phyloP scores from a whole-genome alignment of 2,113 vertebrate species.

The Phalacrocorax carbo region DNA sequence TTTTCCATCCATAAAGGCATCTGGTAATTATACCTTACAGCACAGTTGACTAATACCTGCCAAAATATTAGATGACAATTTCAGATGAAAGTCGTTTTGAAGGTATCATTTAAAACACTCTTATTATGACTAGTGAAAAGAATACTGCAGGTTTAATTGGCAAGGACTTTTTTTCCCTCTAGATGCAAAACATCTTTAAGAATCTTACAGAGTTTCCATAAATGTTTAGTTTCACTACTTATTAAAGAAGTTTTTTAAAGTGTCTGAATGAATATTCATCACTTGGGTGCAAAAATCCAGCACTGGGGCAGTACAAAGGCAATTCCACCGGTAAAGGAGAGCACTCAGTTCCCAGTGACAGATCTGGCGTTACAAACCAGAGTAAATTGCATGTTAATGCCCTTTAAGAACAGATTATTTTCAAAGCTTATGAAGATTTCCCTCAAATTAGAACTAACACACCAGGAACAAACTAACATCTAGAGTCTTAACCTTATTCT shows the following conservation, averaged over 20 bases:
- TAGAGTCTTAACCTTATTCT: neutral
- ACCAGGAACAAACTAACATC: neutral
- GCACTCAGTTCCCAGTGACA: neutral
- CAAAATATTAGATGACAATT: conserved; percentile 20
- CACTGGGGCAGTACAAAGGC: neutral
- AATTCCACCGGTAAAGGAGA: neutral
- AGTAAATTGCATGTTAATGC: neutral
- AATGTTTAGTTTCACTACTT: neutral
- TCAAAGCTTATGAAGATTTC: neutral
- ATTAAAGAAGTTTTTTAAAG: neutral
- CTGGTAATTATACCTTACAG: conserved; percentile 1
- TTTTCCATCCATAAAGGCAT: neutral
- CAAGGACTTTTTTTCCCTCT: neutral
- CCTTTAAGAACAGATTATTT: neutral
- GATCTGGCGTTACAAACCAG: neutral
- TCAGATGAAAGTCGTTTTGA: conserved; percentile 11
- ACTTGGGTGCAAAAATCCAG: neutral
- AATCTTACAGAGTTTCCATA: neutral
- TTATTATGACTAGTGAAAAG: neutral
- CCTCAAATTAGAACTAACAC: neutral
- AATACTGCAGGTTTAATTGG: neutral
- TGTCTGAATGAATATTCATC: neutral
- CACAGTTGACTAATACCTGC: conserved; percentile 21
- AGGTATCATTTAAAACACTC: neutral
- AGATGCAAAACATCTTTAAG: neutral